Evolutionary conservation across 2,797 vertebrate species (phyloP), one percentile per base, ranked within the genome.

Genomic region (Chromis chromis): DNA sequence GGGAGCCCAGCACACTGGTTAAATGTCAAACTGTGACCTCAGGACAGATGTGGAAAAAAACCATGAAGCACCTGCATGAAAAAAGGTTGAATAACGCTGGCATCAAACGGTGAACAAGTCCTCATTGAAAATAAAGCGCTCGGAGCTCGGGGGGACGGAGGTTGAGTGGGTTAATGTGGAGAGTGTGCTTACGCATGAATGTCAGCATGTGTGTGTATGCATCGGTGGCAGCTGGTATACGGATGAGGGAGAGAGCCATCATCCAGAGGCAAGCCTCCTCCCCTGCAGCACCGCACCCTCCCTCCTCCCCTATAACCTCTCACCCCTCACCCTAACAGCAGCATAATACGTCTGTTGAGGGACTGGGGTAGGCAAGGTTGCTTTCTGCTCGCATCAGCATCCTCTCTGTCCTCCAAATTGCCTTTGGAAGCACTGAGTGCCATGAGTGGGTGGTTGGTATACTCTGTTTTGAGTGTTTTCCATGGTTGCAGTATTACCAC

Each of bases 311-410:
- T 89, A 70, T 85, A 56, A 87, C 88, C 90, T 86, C 48, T 86
- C 84, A 91, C 89, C 91, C 82, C 55, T 90, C 89, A 92, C 90
- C 91, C 83, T 64, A 76, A 84, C 88, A 86, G 86, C 91, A 88
- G 87, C 83, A 88, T 84, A 90, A 89, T 90, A 83, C 60, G 80
- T 89, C 88, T 87, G 91, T 80, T 86, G 77, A 88, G 81, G 79
- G 70, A 83, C 40, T 25, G 2, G 54, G 80, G 76, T 71, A 56
- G 79, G 83, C 80, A 80, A 80, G 80, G 85, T 77, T 79, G 82
- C 81, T 88, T 91, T 92, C 81, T 88, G 90, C 91, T 90, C 65
- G 2, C 90, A 84, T 91, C 90, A 92, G 92, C 92, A 90, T 88
- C 86, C 79, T 88, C 66, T 77, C 85, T 84, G 88, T 89, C 85